Evolutionary conservation across 2,797 vertebrate species (phyloP).

Genomic region (Delichon dasypus): DNA sequence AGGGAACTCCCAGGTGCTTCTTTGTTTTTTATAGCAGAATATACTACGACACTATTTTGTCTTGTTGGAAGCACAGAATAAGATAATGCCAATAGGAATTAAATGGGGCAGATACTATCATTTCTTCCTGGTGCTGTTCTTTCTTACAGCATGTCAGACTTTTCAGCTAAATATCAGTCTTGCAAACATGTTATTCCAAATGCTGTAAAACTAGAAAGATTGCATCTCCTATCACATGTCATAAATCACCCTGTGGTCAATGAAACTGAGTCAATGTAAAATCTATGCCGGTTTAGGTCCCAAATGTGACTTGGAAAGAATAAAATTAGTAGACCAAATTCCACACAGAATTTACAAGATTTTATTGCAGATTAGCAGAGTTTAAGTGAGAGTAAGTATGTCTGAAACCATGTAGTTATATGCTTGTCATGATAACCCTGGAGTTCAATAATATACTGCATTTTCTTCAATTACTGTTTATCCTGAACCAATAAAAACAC

Average conservation of each 20-base stretch:
- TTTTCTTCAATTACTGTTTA: not conserved
- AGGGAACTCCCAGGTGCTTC: not conserved
- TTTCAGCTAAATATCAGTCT: not conserved
- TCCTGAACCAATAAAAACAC: not conserved
- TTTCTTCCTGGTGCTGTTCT: not conserved
- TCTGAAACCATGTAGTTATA: not conserved
- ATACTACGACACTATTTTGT: not conserved
- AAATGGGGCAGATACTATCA: not conserved
- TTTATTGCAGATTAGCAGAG: conserved; percentile 2
- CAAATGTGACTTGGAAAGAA: not conserved
- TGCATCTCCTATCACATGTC: not conserved
- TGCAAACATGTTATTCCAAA: not conserved
- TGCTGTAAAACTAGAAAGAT: not conserved
- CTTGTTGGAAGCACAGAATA: not conserved
- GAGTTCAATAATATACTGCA: not conserved
- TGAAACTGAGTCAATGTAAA: not conserved
- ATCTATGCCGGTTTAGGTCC: not conserved
- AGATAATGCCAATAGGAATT: not conserved
- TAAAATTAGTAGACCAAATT: not conserved
- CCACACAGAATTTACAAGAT: not conserved
- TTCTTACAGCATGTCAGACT: not conserved
- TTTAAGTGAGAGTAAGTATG: not conserved
- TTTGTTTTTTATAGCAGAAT: not conserved
- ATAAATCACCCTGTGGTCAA: not conserved
- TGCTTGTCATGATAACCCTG: not conserved